Evolutionary conservation across 2,797 vertebrate genomes (phyloP).

Genomic region (Cyclura pinguis): DNA sequence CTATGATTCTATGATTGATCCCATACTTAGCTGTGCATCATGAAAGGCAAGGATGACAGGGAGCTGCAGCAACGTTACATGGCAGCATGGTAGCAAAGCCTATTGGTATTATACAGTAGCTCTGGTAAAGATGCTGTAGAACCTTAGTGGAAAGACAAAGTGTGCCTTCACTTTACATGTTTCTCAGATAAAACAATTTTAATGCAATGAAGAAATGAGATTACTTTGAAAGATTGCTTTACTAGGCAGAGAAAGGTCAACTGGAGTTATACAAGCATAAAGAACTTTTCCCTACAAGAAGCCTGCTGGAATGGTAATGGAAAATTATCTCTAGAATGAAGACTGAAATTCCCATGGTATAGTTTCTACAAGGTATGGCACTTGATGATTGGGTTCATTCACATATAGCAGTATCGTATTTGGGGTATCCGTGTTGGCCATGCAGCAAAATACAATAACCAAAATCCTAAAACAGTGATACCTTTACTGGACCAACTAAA

Average conservation of each 20-base stretch:
- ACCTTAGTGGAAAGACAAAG: neutral
- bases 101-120: neutral
- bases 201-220: neutral
- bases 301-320: neutral
- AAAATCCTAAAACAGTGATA: too few relatives aligned
- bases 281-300: neutral
- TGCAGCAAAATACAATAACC: too few relatives aligned
- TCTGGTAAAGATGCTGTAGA: neutral
- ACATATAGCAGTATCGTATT: too few relatives aligned
- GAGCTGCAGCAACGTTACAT: neutral
- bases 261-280: neutral
- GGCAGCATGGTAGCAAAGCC: neutral
- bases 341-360: neutral
- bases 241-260: neutral
- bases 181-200: neutral
- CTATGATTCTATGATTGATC: too few relatives aligned
- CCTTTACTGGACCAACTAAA: too few relatives aligned
- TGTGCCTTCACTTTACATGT: neutral
- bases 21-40: neutral
- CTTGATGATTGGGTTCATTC: neutral
- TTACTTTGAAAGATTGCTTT: neutral
- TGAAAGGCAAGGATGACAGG: neutral
- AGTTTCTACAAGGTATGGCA: neutral
- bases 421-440: too few relatives aligned
- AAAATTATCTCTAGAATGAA: neutral